These are phyloP conservation scores for Clistopyga incitator DNA, from an alignment of 2,888 invertebrate species.

Conservation along the genomic window DNA sequence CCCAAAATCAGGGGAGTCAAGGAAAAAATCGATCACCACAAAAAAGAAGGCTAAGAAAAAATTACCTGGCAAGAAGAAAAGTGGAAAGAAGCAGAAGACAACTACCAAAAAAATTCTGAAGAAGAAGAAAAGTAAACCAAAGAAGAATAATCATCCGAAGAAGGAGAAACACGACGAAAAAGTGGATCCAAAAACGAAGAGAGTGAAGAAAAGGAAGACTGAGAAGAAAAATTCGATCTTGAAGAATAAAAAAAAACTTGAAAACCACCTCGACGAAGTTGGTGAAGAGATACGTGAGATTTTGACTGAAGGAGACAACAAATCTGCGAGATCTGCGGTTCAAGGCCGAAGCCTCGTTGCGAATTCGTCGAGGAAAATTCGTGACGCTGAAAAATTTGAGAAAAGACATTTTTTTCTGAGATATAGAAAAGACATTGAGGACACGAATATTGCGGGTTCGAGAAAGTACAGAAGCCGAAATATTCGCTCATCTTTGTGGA, in stretches of 20 bases:
- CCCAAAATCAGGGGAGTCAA: constrained; percentile 4
- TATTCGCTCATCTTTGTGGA: constrained; percentile 41
- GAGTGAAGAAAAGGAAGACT: constrained; percentile 41
- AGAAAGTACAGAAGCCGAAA: constrained; percentile 52
- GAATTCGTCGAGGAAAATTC: constrained; percentile 37
- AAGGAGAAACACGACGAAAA: background rate
- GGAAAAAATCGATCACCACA: constrained; percentile 30
- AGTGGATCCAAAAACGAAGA: constrained; percentile 23
- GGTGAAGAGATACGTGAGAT: constrained; percentile 67
- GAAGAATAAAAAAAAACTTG: constrained; percentile 66
- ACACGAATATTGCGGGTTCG: constrained; percentile 50
- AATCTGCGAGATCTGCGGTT: background rate
- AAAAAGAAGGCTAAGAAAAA: constrained; percentile 46
- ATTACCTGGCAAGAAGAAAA: constrained; percentile 18
- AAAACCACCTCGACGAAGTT: constrained; percentile 62
- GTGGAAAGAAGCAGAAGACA: background rate
- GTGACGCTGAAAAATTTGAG: background rate
- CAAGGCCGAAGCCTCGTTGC: background rate
- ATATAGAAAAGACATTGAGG: constrained; percentile 50
- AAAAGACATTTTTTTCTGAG: constrained; percentile 29
- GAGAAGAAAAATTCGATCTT: constrained; percentile 48
- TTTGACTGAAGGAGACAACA: constrained; percentile 60
- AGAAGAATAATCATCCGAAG: constrained; percentile 22
- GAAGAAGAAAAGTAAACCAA: constrained; percentile 34
- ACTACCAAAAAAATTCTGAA: background rate